phyloP scores from a whole-genome alignment of 1,140 invertebrate genomes.

The Hestina assimilis region DNA sequence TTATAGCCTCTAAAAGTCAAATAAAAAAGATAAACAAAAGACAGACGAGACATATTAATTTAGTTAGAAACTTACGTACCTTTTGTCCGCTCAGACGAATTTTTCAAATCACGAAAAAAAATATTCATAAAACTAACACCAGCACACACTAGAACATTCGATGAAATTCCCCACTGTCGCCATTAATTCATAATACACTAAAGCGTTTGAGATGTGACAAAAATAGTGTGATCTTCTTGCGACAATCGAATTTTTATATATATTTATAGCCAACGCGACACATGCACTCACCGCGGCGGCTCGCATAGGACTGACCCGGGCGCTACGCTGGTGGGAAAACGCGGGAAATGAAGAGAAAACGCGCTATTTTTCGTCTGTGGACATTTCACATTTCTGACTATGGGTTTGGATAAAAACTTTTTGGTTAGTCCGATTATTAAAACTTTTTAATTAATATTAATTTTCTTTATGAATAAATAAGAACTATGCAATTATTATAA shows the following conservation, averaged over 20 bases:
- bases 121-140: slow-evolving; percentile 5
- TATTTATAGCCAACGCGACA: slow-evolving; percentile 1
- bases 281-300: slow-evolving; percentile 9
- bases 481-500: too few species aligned
- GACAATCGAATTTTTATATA: slow-evolving; percentile 24
- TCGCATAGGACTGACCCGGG: slow-evolving; percentile 23
- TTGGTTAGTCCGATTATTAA: too few species aligned
- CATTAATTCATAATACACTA: slow-evolving; percentile 26
- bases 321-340: slow-evolving; percentile 23
- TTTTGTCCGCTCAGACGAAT: neutral
- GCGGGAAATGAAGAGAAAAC: slow-evolving; percentile 24
- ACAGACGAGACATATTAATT: neutral
- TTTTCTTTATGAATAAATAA: too few species aligned
- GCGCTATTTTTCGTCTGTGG: slow-evolving; percentile 12
- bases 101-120: neutral
- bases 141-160: slow-evolving; percentile 24
- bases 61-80: neutral
- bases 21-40: neutral
- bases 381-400: too few species aligned
- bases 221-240: slow-evolving; percentile 19
- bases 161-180: slow-evolving; percentile 23
- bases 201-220: slow-evolving; percentile 17
- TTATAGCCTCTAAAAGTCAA: too few species aligned
- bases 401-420: too few species aligned
- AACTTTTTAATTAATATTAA: too few species aligned